Evolutionary conservation across 2,113 vertebrate species (phyloP).

Genomic region (Cyprinus carpio): DNA sequence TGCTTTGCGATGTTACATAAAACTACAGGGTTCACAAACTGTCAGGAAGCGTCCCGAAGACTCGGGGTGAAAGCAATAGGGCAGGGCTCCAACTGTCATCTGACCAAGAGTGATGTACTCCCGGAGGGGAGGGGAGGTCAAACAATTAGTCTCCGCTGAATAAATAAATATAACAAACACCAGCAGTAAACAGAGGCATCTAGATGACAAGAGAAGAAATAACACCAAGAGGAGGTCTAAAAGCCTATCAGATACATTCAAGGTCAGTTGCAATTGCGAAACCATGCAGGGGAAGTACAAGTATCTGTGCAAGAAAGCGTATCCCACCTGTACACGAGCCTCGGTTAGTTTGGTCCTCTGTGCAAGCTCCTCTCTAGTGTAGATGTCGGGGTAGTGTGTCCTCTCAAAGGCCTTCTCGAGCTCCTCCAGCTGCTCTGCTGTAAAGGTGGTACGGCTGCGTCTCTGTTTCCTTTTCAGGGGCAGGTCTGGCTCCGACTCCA

Average conservation of each 20-base stretch:
- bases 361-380: constrained; percentile 95
- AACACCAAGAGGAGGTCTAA: neutral
- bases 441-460: constrained; percentile 96
- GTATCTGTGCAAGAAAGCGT: neutral
- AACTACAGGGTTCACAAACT: constrained; percentile 62
- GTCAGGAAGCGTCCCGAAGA: constrained; percentile 58
- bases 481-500: constrained; percentile 95
- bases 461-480: constrained; percentile 97
- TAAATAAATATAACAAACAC: constrained; percentile 35
- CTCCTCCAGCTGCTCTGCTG: constrained; percentile 96
- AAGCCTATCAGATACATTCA: neutral
- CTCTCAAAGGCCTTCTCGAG: constrained; percentile 98
- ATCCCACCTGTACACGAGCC: constrained; percentile 91
- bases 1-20: constrained; percentile 65
- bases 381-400: constrained; percentile 98
- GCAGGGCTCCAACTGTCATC: constrained; percentile 39
- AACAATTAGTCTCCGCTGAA: constrained; percentile 8
- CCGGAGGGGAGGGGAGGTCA: constrained; percentile 21
- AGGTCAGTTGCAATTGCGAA: neutral
- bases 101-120: constrained; percentile 26
- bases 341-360: constrained; percentile 98
- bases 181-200: neutral
- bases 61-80: constrained; percentile 56
- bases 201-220: neutral
- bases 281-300: neutral